These are phyloP conservation scores for Tragelaphus strepsiceros DNA, from an alignment of 2,113 vertebrate species.

Conservation along the genomic window DNA sequence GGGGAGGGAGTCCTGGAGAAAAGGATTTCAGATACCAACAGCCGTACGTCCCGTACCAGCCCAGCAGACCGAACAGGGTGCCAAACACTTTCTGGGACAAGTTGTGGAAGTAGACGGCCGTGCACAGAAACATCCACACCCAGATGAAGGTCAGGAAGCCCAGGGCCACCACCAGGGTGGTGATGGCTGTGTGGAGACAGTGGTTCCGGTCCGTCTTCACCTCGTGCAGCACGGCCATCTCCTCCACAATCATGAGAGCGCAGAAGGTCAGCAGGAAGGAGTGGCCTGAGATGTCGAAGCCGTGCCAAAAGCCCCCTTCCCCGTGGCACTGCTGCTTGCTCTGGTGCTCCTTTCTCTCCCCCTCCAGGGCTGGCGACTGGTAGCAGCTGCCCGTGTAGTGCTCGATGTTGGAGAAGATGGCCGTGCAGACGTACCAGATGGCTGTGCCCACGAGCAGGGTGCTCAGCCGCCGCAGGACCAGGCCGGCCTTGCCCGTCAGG, in stretches of 20 bases:
- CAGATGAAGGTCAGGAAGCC: constrained; percentile 86
- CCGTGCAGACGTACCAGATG: constrained; percentile 89
- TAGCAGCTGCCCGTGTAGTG: constrained; percentile 87
- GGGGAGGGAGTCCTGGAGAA: constrained; percentile 91
- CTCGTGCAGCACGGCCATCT: constrained; percentile 84
- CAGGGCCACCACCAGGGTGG: constrained; percentile 85
- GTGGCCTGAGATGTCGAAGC: constrained; percentile 96
- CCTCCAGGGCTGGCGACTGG: not conserved
- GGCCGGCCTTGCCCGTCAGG: constrained; percentile 67
- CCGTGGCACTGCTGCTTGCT: constrained; percentile 84
- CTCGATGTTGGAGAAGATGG: constrained; percentile 88
- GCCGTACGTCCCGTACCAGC: constrained; percentile 90
- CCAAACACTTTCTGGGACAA: constrained; percentile 88
- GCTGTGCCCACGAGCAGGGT: constrained; percentile 87
- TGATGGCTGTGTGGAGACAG: constrained; percentile 69
- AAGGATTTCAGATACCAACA: constrained; percentile 88
- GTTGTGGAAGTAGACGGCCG: constrained; percentile 94
- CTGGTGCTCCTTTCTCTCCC: constrained; percentile 45
- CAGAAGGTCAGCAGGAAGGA: constrained; percentile 94
- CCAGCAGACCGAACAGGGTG: constrained; percentile 83
- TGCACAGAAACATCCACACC: constrained; percentile 94
- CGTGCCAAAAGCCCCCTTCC: constrained; percentile 85
- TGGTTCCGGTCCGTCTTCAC: constrained; percentile 73
- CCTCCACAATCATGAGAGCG: constrained; percentile 90
- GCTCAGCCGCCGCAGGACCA: constrained; percentile 81